phyloP scores from a whole-genome alignment of 2,888 invertebrate species.

The Hyalella azteca region DNA sequence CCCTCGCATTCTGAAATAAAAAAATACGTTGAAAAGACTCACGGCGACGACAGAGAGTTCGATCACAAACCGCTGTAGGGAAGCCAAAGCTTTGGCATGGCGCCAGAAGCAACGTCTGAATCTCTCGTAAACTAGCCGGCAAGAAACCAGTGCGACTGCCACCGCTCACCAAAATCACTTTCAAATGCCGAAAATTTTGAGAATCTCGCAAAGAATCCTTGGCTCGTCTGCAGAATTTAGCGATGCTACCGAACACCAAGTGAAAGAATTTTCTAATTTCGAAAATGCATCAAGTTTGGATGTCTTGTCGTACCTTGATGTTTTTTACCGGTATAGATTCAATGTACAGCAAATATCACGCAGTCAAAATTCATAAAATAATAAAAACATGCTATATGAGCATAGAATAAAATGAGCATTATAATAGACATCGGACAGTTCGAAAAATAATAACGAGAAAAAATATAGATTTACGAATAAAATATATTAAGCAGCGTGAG shows the following conservation, averaged over 20 bases:
- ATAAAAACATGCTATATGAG: too few relatives aligned
- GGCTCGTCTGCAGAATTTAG: not conserved
- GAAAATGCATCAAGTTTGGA: slow-evolving; percentile 1
- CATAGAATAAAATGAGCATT: too few relatives aligned
- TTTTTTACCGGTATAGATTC: too few relatives aligned
- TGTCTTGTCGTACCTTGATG: too few relatives aligned
- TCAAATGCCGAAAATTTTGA: not conserved
- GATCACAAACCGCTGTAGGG: slow-evolving; percentile 21
- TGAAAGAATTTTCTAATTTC: not conserved
- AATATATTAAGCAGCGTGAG: too few relatives aligned
- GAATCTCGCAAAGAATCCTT: not conserved
- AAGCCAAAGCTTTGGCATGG: slow-evolving; percentile 26
- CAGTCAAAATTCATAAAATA: too few relatives aligned
- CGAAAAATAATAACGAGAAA: too few relatives aligned
- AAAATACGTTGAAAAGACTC: not conserved
- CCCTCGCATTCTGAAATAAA: not conserved
- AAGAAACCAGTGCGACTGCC: not conserved
- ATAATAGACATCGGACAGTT: too few relatives aligned
- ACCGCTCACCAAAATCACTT: not conserved
- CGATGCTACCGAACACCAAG: not conserved
- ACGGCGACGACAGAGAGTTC: not conserved
- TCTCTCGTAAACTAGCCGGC: not conserved
- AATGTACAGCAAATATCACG: too few relatives aligned
- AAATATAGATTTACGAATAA: too few relatives aligned
- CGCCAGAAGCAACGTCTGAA: not conserved